A percentile compares a stretch with the other conserved stretches of the same genome.
phyloP scores from a whole-genome alignment of 2,888 invertebrate species.

The Teleogryllus oceanicus region DNA sequence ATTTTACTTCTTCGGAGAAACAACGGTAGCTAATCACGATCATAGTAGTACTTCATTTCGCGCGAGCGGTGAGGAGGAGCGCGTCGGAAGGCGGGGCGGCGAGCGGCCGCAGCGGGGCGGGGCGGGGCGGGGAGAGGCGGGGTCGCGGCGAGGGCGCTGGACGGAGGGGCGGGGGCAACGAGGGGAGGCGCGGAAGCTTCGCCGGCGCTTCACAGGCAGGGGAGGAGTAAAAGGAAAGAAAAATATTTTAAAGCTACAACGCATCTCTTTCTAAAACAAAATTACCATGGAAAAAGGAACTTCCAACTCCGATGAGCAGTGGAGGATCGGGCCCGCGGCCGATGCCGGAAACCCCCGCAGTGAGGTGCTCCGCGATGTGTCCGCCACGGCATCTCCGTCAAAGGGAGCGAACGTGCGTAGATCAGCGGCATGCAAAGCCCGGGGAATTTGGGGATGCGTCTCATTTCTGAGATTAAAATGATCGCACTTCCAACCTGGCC shows the following conservation, averaged over 20 bases:
- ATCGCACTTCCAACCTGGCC: too few relatives aligned
- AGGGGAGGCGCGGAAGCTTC: not conserved
- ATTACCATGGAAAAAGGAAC: not conserved
- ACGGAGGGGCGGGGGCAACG: not conserved
- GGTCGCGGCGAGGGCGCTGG: not conserved
- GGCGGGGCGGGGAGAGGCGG: too few relatives aligned
- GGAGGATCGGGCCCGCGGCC: not conserved
- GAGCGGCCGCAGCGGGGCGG: not conserved
- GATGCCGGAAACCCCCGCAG: too few relatives aligned
- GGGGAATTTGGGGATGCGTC: too few relatives aligned
- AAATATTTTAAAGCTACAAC: not conserved
- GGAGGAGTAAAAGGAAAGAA: not conserved
- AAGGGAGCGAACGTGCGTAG: too few relatives aligned
- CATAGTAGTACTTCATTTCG: slow-evolving; percentile 24
- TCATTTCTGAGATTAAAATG: too few relatives aligned
- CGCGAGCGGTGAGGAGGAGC: slow-evolving; percentile 19
- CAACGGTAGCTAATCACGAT: slow-evolving; percentile 33
- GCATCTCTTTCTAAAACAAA: not conserved
- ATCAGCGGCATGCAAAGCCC: too few relatives aligned
- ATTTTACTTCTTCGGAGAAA: slow-evolving; percentile 30
- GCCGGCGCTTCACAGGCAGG: not conserved
- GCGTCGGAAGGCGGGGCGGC: not conserved
- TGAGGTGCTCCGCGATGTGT: too few relatives aligned
- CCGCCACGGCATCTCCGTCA: too few relatives aligned
- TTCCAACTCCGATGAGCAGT: not conserved